Base-by-base conservation (phyloP, 2,113 vertebrate species). In the Misgurnus mizolepis region DNA sequence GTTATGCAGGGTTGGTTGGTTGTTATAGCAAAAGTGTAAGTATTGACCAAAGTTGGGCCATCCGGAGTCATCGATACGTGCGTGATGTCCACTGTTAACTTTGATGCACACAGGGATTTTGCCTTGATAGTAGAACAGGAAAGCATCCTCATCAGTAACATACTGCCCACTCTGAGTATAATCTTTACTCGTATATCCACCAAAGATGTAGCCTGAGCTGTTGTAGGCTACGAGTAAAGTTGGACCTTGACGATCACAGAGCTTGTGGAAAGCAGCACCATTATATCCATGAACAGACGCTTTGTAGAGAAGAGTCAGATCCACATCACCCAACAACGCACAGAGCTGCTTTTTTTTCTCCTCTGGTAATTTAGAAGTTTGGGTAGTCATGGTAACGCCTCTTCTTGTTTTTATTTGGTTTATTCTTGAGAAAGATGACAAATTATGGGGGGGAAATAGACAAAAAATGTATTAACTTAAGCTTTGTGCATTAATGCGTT, bases 61-160 rank as follows among this genome's bases (percentile, higher is more conserved):
- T 43, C 1, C n/a, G 40, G 15, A 3, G 1, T 60, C 53, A 14
- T 0, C 0, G 0, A 0, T 11, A 14, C 87, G 71, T 0, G 80
- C 75, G 60, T 84, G 67, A 69, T 69, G 80, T 5, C 62, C 0
- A 0, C 7, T 39, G 7, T 45, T 67, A 11, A 55, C 11, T 12
- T 47, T 50, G 27, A 82, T 61, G 18, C 80, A 66, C 11, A 69
- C 41, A 8, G 85, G 72, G 45, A 18, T 6, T 39, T 53, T 39
- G 6, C 58, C 80, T 1, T 14, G 84, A 18, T 90, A 78, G 10
- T 82, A 88, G 45, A 90, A 91, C 22, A 92, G 69, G 68, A 92
- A 92, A 0, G 87, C 81, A 45, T 84, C 40, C 0, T 85, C 67
- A 80, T 92, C 91, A 0, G 6, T 0, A 11, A 83, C 50, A 0